Base-by-base conservation (phyloP, 2,797 vertebrate species). In the Neomorphus geoffroyi region DNA sequence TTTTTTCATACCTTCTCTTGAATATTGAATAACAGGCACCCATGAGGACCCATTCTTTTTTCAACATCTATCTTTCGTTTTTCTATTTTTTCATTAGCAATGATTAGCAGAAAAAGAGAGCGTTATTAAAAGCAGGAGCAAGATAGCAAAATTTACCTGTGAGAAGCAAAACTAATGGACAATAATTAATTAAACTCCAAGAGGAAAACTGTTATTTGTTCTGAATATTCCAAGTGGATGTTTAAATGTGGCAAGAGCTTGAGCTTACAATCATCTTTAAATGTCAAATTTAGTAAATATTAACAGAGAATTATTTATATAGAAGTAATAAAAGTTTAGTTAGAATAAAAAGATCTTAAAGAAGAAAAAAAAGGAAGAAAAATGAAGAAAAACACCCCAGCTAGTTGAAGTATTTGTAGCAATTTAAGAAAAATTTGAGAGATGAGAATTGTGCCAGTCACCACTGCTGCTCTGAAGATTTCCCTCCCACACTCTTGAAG, bases 401-500 rank as follows among this genome's bases (percentile, higher is more conserved):
- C 6, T 32, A 72, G 39, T 48, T 46, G 73, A 69, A 88, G 30
- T 13, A 24, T 75, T 79, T 58, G 33, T 23, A 80, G 48, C 24
- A 23, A 18, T 60, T 67, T 14, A 62, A 91, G 87, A 39, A 16
- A 12, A 62, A 46, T 16, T 7, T 28, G 19, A 32, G 90, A 56
- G 60, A 30, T 16, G 64, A 79, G 77, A 27, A 65, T 22, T 0
- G 5, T 73, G 50, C 14, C 9, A 7, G 48, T 65, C 45, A 56
- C 18, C 9, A 4, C 14, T 19, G 32, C 19, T 33, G 45, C 24
- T 9, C 41, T 11, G 27, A 48, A 58, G n/a, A 43, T 41, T 24
- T 5, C 2, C 22, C 33, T 11, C 7, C 35, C 8, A 5, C 13
- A 0, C n/a, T 22, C 21, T 5, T 6, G 6, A 19, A 39, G 33